Base-by-base conservation (phyloP, 2,797 vertebrate genomes). In the Cyprinodon diabolis region DNA sequence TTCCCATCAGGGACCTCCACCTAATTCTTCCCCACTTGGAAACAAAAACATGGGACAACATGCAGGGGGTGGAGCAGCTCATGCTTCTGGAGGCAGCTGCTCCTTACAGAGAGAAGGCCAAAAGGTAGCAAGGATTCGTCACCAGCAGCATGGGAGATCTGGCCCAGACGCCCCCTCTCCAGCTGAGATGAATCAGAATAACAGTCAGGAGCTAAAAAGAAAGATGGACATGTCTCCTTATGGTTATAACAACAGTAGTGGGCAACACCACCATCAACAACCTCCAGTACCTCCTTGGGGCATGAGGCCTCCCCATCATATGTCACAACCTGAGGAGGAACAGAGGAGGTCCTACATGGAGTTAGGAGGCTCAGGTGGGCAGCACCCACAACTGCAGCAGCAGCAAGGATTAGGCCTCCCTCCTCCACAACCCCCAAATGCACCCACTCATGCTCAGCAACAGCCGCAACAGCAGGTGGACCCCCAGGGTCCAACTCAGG, bases 91-190 rank as follows among this genome's bases (percentile, higher is more conserved):
- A 67, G 90, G 89, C 40, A 97, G 95, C 92, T 99, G 97, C 93
- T 97, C 96, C 82, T 95, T 98, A 91, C 97, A 98, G 74, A 92
- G 94, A 86, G 94, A 95, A 23, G 93, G 95, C 21, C 98, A 98
- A 91, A 99, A 98, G 82, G 97, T 99, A 87, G 97, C 98, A 17
- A 95, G 97, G 54, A 97, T 99, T 90, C 96, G 96, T 82, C 97
- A 99, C 87, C 97, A 99, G 93, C 98, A 98, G 92, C 97, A 97
- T 84, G 90, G 90, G 49, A 89, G 94, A 77, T 90, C 94, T 48
- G 90, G 87, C 45, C 87, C 90, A 3, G 94, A 95, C n/a, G 85
- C 89, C 45, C 82, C 87, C 1, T 86, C 94, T 57, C 82, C 91
- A 6, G 84, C 77, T 52, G 95, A 95, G 60, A 62, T 95, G 55